Base-by-base conservation (phyloP, 2,888 invertebrate genomes). In the Choreutis nemorana region DNA sequence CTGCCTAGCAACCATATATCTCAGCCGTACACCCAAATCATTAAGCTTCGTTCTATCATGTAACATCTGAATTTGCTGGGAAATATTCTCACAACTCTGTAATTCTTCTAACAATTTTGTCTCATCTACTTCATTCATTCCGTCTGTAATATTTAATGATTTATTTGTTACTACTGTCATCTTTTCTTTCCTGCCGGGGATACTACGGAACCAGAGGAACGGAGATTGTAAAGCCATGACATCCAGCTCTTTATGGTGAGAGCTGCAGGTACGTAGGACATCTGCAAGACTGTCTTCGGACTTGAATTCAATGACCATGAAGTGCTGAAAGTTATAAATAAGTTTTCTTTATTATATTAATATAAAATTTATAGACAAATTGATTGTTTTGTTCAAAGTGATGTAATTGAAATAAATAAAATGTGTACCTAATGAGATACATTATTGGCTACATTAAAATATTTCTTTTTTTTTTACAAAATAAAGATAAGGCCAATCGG, bases 1-100 rank as follows among this genome's bases (percentile, higher is more conserved):
- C 72, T 90, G 89, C 40, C 83, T 63, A 1, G 91, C 90, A 2
- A 89, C 87, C 42, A 91, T 66, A 60, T 87, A 95, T 35, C 94
- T 79, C 40, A 94, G 59, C 29, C 93, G 79, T 2, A 80, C 70
- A 8, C 89, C 89, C 11, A 91, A 57, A 44, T 94, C 93, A 57
- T 86, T 87, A 16, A 94, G 58, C 39, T 77, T 81, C 2, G 87
- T 86, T 14, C 55, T 53, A 23, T 84, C 59, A 55, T 90, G 81
- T 10, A 93, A 53, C 12, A 68, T 29, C 26, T 70, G 54, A 50
- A 94, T 87, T 70, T 93, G 91, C 14, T 87, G 79, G 1, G 89
- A 85, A 35, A 87, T 77, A 33, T 66, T 63, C 37, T 70, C 44
- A 41, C 81, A 80, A 8, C 60, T 55, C n/a, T 49, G 42, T 14